A percentile compares a stretch with the other conserved stretches of the same genome.
Conservation (phyloP, 2,888 invertebrate species). For the Xanthorhoe spadicearia region DNA sequence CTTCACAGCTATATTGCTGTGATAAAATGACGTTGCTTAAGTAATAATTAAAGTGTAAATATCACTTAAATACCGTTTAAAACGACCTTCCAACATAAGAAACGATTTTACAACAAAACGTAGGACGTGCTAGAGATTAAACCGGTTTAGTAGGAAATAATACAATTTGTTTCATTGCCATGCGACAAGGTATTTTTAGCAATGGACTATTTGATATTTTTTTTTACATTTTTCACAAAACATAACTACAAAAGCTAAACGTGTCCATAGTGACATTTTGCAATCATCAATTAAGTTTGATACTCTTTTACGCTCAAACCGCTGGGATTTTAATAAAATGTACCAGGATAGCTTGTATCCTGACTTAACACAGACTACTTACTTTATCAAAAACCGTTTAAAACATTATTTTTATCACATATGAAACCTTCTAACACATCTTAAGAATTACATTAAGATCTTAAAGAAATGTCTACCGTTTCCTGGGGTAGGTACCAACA, state of each 20-base stretch:
- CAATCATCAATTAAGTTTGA: not conserved
- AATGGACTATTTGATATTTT: not conserved
- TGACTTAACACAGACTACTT: too few relatives aligned
- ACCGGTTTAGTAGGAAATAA: slow-evolving; percentile 16
- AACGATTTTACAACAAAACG: not conserved
- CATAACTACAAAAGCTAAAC: not conserved
- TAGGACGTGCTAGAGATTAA: not conserved
- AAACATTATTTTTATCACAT: not conserved
- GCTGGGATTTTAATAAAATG: too few relatives aligned
- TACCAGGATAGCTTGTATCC: too few relatives aligned
- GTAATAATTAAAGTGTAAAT: slow-evolving; percentile 6
- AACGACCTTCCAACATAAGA: not conserved
- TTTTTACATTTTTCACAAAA: not conserved
- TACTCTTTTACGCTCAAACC: too few relatives aligned
- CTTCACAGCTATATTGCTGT: not conserved
- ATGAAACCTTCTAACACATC: too few relatives aligned
- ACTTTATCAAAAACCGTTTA: too few relatives aligned
- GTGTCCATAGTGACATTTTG: too few relatives aligned
- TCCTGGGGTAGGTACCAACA: too few relatives aligned
- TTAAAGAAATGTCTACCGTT: too few relatives aligned
- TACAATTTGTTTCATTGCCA: slow-evolving; percentile 2
- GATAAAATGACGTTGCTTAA: not conserved
- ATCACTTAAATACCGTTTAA: slow-evolving; percentile 2
- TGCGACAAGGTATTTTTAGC: not conserved
- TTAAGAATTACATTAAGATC: too few relatives aligned